These are phyloP conservation scores for Syngnathus typhle DNA, from an alignment of 2,113 vertebrate species.

Conservation along the genomic window DNA sequence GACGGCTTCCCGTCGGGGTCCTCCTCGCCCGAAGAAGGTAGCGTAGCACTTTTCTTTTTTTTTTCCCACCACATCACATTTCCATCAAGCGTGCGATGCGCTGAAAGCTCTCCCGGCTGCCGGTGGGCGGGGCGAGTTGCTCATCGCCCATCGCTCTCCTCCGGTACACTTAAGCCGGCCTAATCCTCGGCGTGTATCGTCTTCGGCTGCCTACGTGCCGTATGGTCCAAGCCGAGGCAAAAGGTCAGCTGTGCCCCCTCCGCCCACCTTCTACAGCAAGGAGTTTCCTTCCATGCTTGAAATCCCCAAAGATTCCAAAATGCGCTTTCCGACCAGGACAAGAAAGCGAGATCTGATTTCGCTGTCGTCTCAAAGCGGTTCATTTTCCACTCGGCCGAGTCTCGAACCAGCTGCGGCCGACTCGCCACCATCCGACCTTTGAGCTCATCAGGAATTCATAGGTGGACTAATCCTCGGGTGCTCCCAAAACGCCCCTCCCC, in stretches of 20 bases:
- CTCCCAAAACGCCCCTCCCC: constrained; percentile 22
- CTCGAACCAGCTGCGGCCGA: constrained; percentile 8
- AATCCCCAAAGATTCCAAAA: not conserved
- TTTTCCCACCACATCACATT: constrained; percentile 21
- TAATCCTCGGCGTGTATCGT: constrained; percentile 61
- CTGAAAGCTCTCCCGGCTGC: constrained; percentile 55
- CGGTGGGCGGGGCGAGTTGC: constrained; percentile 56
- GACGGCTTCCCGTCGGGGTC: constrained; percentile 27
- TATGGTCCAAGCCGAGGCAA: not conserved
- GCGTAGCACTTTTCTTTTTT: constrained; percentile 1
- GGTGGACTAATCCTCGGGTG: constrained; percentile 53
- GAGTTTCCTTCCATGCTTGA: not conserved
- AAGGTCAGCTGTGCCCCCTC: not conserved
- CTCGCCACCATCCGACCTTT: constrained; percentile 42
- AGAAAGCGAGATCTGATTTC: not conserved
- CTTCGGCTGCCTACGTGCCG: constrained; percentile 56
- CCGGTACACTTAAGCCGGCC: constrained; percentile 74
- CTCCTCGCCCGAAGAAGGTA: constrained; percentile 35
- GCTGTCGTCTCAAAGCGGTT: not conserved
- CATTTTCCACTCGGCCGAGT: not conserved
- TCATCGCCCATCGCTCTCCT: constrained; percentile 53
- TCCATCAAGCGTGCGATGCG: constrained; percentile 57
- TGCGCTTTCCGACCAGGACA: not conserved
- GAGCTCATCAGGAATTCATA: constrained; percentile 67
- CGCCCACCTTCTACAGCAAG: not conserved